These are phyloP conservation scores for Oncopodura yosiiana DNA, from an alignment of 1,140 invertebrate species.

Conservation along the genomic window DNA sequence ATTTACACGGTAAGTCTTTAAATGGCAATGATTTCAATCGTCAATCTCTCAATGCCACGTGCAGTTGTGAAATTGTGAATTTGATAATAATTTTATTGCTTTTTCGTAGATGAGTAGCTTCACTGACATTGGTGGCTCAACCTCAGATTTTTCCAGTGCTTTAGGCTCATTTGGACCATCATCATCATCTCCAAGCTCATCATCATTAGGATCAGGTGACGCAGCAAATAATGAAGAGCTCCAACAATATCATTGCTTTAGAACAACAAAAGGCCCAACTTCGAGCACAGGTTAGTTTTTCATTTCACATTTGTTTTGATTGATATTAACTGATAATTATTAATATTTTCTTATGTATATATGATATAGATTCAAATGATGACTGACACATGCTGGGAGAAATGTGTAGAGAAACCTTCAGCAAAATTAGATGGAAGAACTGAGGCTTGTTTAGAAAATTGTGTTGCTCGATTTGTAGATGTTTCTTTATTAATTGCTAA, in stretches of 20 bases:
- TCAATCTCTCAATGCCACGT: too few relatives aligned
- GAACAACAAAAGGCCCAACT: conserved; percentile 83
- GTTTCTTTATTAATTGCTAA: conserved; percentile 74
- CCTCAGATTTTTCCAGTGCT: too few relatives aligned
- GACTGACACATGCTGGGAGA: conserved; percentile 90
- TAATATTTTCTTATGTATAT: conserved; percentile 4
- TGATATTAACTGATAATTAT: not conserved
- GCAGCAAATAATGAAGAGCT: conserved; percentile 50
- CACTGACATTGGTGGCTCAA: not conserved
- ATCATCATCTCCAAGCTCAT: too few relatives aligned
- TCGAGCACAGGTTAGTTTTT: conserved; percentile 59
- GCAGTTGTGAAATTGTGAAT: too few relatives aligned
- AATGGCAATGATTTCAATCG: too few relatives aligned
- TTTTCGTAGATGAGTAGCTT: not conserved
- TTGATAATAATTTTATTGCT: not conserved
- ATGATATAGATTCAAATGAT: conserved; percentile 71
- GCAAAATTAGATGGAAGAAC: conserved; percentile 75
- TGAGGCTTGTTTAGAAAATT: conserved; percentile 82
- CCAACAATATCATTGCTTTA: conserved; percentile 68
- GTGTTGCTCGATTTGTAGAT: conserved; percentile 90
- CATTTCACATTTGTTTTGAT: not conserved
- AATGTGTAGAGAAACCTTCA: conserved; percentile 79
- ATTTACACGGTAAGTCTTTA: too few relatives aligned
- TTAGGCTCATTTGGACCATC: too few relatives aligned
- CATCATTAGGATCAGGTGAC: not conserved